These are phyloP conservation scores for Andinoacara biseriatus DNA, from an alignment of 2,113 vertebrate genomes.

Conservation along the genomic window DNA sequence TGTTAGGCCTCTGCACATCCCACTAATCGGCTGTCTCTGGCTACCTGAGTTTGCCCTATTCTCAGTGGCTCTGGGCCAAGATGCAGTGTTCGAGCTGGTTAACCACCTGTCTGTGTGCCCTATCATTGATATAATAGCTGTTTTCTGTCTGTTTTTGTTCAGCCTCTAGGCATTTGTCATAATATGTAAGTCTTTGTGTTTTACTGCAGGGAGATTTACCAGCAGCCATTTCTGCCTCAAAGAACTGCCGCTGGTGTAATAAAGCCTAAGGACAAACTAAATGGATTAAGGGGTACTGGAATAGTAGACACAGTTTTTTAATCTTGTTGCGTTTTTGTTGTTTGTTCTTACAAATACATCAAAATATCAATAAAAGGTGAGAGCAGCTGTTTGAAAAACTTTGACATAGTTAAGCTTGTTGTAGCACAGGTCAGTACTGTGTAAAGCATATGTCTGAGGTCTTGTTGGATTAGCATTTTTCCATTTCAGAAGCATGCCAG, in stretches of 20 bases:
- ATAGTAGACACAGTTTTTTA: not conserved
- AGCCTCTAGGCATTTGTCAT: conserved; percentile 57
- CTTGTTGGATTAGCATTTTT: conserved; percentile 43
- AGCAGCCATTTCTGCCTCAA: conserved; percentile 21
- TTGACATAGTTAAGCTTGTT: not conserved
- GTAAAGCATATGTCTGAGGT: not conserved
- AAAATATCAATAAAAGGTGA: not conserved
- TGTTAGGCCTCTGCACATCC: conserved; percentile 15
- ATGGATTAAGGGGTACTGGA: conserved; percentile 13
- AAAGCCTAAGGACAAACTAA: conserved; percentile 15
- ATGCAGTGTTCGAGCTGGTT: conserved; percentile 32
- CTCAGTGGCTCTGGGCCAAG: conserved; percentile 36
- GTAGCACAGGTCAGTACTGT: not conserved
- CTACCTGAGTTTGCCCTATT: conserved; percentile 27
- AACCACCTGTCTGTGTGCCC: conserved; percentile 16
- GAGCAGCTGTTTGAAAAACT: not conserved
- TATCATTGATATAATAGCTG: conserved; percentile 71
- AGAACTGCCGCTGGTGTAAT: conserved; percentile 1
- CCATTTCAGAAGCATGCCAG: conserved; percentile 23
- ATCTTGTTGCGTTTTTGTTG: not conserved
- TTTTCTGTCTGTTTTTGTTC: conserved; percentile 61
- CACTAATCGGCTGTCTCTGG: conserved; percentile 26
- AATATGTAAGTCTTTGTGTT: conserved; percentile 51
- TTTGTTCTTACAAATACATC: not conserved
- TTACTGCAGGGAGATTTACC: conserved; percentile 43